A percentile compares a stretch with the other conserved stretches of the same genome.
These are phyloP conservation scores for Chymomyza procnemis DNA, from an alignment of 2,888 invertebrate genomes.

Conservation along the genomic window DNA sequence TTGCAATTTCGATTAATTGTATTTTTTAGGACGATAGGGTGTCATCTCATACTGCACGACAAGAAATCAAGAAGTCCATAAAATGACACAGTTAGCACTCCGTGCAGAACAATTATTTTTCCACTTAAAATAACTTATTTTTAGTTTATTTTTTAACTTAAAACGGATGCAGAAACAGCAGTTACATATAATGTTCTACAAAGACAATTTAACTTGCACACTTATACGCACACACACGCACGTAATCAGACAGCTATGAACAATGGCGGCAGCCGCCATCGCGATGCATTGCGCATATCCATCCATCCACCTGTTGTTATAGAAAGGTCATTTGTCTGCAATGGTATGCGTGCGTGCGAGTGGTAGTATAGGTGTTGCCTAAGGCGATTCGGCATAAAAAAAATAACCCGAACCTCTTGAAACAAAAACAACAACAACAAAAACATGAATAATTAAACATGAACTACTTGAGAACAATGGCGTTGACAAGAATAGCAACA, in stretches of 20 bases:
- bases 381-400: neutral
- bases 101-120: neutral
- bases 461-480: slow-evolving; percentile 30
- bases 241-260: neutral
- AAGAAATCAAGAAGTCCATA: too few relatives aligned
- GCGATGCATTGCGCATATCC: slow-evolving; percentile 25
- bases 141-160: neutral
- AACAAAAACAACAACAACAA: neutral
- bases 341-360: slow-evolving; percentile 1
- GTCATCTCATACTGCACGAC: too few relatives aligned
- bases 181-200: neutral
- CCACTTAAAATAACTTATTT: neutral
- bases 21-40: too few relatives aligned
- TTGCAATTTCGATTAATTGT: too few relatives aligned
- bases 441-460: slow-evolving; percentile 15
- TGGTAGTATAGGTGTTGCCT: neutral
- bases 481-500: slow-evolving; percentile 50
- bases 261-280: neutral
- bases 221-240: neutral
- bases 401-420: neutral
- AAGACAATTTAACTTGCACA: neutral
- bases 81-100: too few relatives aligned
- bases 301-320: slow-evolving; percentile 56
- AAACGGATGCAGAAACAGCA: neutral
- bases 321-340: neutral